phyloP scores from a whole-genome alignment of 2,888 invertebrate genomes.

The Acanthosepion esculentum region DNA sequence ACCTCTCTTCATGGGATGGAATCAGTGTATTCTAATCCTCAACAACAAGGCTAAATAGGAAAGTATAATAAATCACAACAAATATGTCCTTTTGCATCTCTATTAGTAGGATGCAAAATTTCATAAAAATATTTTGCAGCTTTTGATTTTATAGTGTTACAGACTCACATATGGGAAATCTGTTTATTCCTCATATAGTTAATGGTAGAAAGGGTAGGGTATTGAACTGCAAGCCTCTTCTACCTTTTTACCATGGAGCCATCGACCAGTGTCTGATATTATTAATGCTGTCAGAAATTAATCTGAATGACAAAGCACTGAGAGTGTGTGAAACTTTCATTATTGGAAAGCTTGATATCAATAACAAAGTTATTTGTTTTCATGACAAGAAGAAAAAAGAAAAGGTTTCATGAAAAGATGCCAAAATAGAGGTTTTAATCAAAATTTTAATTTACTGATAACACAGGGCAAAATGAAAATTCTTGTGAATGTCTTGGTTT shows the following conservation, averaged over 20 bases:
- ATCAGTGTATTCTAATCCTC: too few relatives aligned
- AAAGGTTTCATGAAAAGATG: not conserved
- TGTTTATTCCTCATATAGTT: too few relatives aligned
- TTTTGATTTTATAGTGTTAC: too few relatives aligned
- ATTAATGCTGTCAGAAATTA: constrained; percentile 8
- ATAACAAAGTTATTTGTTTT: constrained; percentile 33
- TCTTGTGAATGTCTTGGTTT: not conserved
- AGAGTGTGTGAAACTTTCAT: not conserved
- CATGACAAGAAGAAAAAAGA: not conserved
- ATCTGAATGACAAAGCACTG: not conserved
- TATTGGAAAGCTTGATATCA: not conserved
- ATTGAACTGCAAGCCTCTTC: not conserved
- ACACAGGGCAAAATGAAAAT: not conserved
- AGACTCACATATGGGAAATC: too few relatives aligned
- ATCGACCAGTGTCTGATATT: not conserved
- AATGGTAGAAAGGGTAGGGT: not conserved
- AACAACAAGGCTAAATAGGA: too few relatives aligned
- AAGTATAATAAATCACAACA: too few relatives aligned
- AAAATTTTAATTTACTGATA: constrained; percentile 33
- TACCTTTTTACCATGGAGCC: not conserved
- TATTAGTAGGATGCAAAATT: too few relatives aligned
- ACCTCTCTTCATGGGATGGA: too few relatives aligned
- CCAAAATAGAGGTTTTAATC: not conserved
- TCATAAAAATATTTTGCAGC: too few relatives aligned
- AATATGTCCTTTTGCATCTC: too few relatives aligned